phyloP scores from a whole-genome alignment of 37 sponge, comb jelly and placozoan genomes.

The Bolinopsis microptera region DNA sequence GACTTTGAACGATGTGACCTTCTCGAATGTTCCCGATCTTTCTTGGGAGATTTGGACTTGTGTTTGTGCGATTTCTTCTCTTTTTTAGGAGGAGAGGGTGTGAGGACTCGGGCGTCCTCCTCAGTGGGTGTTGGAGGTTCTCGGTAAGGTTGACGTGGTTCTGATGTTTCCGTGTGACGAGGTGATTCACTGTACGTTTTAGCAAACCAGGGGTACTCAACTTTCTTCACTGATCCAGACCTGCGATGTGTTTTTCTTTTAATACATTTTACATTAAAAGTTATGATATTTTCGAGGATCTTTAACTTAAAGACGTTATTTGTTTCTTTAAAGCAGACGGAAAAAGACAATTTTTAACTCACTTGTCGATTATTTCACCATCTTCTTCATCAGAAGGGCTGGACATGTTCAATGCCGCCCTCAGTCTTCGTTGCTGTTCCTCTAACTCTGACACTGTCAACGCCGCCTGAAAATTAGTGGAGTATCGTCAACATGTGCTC shows the following conservation, averaged over 20 bases:
- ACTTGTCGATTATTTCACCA: conserved; percentile 4
- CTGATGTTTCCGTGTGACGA: not conserved
- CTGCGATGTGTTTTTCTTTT: too few species aligned
- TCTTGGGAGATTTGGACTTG: not conserved
- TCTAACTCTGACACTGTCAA: conserved; percentile 4
- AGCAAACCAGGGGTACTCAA: conserved; percentile 41
- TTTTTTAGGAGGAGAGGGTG: not conserved
- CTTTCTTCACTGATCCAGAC: not conserved
- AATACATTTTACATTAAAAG: too few species aligned
- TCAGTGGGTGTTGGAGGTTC: not conserved
- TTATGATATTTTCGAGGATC: too few species aligned
- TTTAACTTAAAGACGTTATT: too few species aligned
- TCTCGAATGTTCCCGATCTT: conserved; percentile 3
- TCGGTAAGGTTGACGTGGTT: not conserved
- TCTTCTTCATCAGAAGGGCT: conserved; percentile 28
- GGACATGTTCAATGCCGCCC: conserved; percentile 44
- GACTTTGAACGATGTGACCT: not conserved
- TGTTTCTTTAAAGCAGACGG: too few species aligned
- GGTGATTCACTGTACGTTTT: conserved; percentile 23
- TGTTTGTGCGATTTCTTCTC: not conserved
- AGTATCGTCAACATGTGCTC: too few species aligned
- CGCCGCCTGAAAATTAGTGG: not conserved
- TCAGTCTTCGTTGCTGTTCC: conserved; percentile 13
- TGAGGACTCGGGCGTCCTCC: not conserved
- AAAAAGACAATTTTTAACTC: too few species aligned